Evolutionary conservation across 30 jellyfish, hydroid and myxozoan species (phyloP), one percentile per base, ranked within the genome.

Genomic region (Hydractinia symbiolongicarpus): DNA sequence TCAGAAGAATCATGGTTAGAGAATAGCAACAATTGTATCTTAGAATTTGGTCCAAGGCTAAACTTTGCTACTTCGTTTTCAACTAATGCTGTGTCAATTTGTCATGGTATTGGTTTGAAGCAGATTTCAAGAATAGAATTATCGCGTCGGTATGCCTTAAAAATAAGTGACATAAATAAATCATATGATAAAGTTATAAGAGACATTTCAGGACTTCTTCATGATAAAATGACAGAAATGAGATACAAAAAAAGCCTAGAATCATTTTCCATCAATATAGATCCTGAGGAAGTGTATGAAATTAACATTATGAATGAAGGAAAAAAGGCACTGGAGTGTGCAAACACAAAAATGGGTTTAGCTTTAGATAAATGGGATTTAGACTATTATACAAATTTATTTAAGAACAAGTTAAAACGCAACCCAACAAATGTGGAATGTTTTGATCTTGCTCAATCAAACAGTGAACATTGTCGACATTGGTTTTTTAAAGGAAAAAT

Each of bases 391-490:
- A 78, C 86, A 7, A 74, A 76, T 53, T 66, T 90, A 11, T 90
- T 90, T 62, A 78, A 61, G 16, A 93, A 81, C 8, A 77, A 75
- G 55, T 44, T 90, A 81, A 21, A 78, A 49, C 73, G 97, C 53
- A 90, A 90, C 68, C 97, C 97, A 51, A 85, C 97, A 62, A 90
- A 85, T 67, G 97, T 90, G 7, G 97, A 90, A 67, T 90, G 95
- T 73, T 90, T 90, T 81, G 97, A 90, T 81, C 81, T 90, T 7
- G 97, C 95, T 7, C 97, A 90, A 77, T 90, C 97, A 17, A 90
- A 90, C 76, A 84, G 95, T 81, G 97, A 90, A 72, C 97, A 90
- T 73, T 84, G 93, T 16, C 82, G 97, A 51, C 97, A 90, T 81
- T 90, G 97, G 97, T 90, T 90, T 77, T 90, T 90, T 73, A 90